A percentile compares a stretch with the other conserved stretches of the same genome.
phyloP scores from a whole-genome alignment of 2,888 invertebrate genomes.

The Eupithecia exiguata region DNA sequence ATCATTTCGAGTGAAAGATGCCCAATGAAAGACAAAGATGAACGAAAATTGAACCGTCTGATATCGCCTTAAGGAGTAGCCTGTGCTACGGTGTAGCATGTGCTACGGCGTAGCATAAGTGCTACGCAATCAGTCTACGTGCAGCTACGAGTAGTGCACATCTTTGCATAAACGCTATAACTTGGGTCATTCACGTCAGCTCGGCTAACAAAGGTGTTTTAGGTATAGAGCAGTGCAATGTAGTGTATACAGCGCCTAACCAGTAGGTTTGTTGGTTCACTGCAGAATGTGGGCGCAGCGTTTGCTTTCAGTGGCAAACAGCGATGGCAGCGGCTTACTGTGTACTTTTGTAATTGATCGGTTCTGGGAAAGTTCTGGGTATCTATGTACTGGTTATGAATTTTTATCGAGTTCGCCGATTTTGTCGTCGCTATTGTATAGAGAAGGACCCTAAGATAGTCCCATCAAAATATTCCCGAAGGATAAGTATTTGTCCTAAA shows the following conservation, averaged over 20 bases:
- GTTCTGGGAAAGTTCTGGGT: neutral
- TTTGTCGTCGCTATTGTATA: too few relatives aligned
- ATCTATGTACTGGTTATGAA: conserved; percentile 9
- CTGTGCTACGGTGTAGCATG: neutral
- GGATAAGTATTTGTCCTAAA: too few relatives aligned
- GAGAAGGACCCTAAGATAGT: too few relatives aligned
- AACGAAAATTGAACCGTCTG: too few relatives aligned
- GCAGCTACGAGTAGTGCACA: neutral
- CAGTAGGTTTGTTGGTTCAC: conserved; percentile 38
- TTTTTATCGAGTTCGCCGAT: neutral
- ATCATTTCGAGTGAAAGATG: too few relatives aligned
- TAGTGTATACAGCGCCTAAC: conserved; percentile 21
- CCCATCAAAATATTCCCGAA: too few relatives aligned
- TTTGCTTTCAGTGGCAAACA: conserved; percentile 40
- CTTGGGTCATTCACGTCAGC: conserved; percentile 1
- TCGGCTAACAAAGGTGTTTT: conserved; percentile 22
- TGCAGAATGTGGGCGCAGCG: conserved; percentile 44
- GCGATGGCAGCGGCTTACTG: conserved; percentile 26
- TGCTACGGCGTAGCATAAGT: conserved; percentile 9
- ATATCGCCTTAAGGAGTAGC: too few relatives aligned
- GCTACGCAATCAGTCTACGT: conserved; percentile 1
- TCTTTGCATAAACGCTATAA: neutral
- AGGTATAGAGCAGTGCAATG: conserved; percentile 30
- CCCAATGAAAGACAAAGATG: too few relatives aligned
- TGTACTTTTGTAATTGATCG: conserved; percentile 32